These are phyloP conservation scores for Papilio polytes DNA, from an alignment of 1,140 invertebrate genomes.

Conservation along the genomic window DNA sequence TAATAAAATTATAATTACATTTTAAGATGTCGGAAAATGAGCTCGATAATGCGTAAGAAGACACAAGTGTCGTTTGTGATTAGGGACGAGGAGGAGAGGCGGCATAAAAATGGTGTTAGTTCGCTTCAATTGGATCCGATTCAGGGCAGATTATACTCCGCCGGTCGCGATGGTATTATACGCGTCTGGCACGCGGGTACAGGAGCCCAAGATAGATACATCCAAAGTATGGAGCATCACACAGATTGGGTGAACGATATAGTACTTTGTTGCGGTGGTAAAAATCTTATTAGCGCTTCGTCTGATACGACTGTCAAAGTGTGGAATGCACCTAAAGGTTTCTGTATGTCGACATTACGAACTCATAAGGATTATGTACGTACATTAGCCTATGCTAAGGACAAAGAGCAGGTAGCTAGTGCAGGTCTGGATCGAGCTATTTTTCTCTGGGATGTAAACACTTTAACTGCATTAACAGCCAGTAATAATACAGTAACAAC, in stretches of 20 bases:
- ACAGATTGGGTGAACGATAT: slow-evolving; percentile 99
- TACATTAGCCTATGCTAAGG: slow-evolving; percentile 98
- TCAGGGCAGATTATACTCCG: slow-evolving; percentile 96
- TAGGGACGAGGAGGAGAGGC: slow-evolving; percentile 96
- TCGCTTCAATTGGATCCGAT: slow-evolving; percentile 96
- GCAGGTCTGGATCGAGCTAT: slow-evolving; percentile 98
- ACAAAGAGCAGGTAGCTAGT: slow-evolving; percentile 97
- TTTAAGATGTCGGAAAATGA: slow-evolving; percentile 82
- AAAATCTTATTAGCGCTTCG: slow-evolving; percentile 99
- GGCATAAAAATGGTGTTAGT: slow-evolving; percentile 98
- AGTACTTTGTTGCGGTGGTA: slow-evolving; percentile 97
- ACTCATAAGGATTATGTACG: slow-evolving; percentile 99
- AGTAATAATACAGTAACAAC: slow-evolving; percentile 99
- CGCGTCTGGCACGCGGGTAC: slow-evolving; percentile 95
- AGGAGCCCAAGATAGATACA: slow-evolving; percentile 90
- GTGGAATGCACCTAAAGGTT: slow-evolving; percentile 99
- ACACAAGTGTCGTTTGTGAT: slow-evolving; percentile 98
- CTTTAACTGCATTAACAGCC: slow-evolving; percentile 97
- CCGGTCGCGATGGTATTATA: slow-evolving; percentile 99
- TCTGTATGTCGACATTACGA: slow-evolving; percentile 98
- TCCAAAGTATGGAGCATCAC: slow-evolving; percentile 98
- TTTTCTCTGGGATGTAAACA: slow-evolving; percentile 99
- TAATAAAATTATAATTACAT: slow-evolving; percentile 48
- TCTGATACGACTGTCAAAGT: slow-evolving; percentile 99
- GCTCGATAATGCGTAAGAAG: slow-evolving; percentile 82